Percentiles rank a stretch among this genome's conserved stretches.
phyloP scores from a whole-genome alignment of 2,888 invertebrate genomes.

The Sarcophaga rosellei region DNA sequence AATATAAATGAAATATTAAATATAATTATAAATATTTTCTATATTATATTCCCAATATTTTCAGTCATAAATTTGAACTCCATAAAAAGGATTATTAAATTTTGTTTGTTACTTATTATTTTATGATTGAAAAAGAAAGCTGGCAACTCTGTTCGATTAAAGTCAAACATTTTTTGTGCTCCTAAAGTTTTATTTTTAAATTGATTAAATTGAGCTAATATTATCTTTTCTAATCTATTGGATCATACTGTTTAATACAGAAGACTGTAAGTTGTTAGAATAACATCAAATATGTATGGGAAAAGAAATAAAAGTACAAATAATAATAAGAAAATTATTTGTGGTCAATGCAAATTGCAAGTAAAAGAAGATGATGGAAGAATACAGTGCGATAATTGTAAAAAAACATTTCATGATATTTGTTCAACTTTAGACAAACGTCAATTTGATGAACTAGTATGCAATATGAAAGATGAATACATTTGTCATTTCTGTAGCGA shows the following conservation, averaged over 20 bases:
- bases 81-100: too few species aligned
- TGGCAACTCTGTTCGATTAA: background rate
- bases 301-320: background rate
- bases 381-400: background rate
- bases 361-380: background rate
- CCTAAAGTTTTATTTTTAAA: background rate
- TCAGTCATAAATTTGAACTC: too few species aligned
- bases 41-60: too few species aligned
- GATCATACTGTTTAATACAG: background rate
- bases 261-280: background rate
- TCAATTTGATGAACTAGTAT: too few species aligned
- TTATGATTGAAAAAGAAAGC: too few species aligned
- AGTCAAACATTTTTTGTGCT: background rate
- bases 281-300: background rate
- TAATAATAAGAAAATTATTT: too few species aligned
- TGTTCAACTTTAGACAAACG: background rate
- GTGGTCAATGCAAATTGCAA: background rate
- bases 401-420: background rate
- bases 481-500: too few species aligned
- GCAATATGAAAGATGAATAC: too few species aligned
- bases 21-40: too few species aligned
- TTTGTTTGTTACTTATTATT: too few species aligned
- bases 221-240: background rate
- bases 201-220: background rate
- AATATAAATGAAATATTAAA: too few species aligned